Evolutionary conservation across 2,888 invertebrate species (phyloP), one percentile per base, ranked within the genome.

Genomic region (Mythimna pallens): DNA sequence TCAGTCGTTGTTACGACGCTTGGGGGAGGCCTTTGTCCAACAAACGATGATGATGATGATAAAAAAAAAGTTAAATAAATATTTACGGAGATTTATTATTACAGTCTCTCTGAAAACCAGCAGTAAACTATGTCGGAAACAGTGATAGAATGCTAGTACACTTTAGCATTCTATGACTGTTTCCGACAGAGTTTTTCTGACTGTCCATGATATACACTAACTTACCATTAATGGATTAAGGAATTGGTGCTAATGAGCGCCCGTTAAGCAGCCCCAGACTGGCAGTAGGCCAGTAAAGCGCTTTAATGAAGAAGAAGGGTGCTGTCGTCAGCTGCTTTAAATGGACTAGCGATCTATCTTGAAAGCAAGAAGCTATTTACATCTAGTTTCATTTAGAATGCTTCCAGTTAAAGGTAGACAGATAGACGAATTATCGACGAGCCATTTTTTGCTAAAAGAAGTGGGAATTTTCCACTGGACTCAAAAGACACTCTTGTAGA

Each of bases 281-380:
- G 80, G 80, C 80, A 78, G 59, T 65, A 80, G 73, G 78, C 80
- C 80, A 80, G 72, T 66, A 78, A 78, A 80, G 63, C 72, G 59
- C 54, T 78, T 80, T 82, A 82, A 82, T 80, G 78, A 82, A 65
- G 80, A 80, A 80, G 72, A 68, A 73, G 47, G 63, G 52, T 76
- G 79, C 71, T 78, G 70, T 52, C 66, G 73, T 82, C 80, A 80
- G 82, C 80, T 80, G 82, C 66, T 78, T 66, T 64, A 72, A 80
- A 82, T 76, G 40, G 72, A 63, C 65, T 34, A 43, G 71, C 69
- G 61, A 80, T 82, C 65, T 69, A 20, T 80, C 68, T 78, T 68
- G 22, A 25, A 12, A 14, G 40, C 20, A 47, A 54, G 54, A 63
- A 75, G 65, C 52, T 66, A 69, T 78, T 66, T 80, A 81, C 70